phyloP scores from a whole-genome alignment of 2,113 vertebrate genomes.

The Urocolius indicus region DNA sequence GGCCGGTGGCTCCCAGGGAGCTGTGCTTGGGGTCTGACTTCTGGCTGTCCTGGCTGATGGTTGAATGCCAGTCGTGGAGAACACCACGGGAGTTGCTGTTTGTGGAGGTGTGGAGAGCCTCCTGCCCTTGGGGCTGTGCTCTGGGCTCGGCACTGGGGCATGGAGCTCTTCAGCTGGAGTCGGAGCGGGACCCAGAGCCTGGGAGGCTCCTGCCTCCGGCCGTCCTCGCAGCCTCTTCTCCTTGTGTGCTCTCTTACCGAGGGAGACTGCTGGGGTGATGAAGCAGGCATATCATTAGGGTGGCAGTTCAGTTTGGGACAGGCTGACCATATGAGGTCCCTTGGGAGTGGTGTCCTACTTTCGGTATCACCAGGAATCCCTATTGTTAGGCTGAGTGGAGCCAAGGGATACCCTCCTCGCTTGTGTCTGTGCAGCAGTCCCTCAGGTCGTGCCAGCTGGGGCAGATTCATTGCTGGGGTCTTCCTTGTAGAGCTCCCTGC shows the following conservation, averaged over 20 bases:
- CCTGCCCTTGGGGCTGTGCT: background rate
- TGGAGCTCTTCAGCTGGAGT: background rate
- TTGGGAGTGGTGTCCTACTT: slow-evolving; percentile 64
- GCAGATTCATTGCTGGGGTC: slow-evolving; percentile 61
- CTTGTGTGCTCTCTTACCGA: slow-evolving; percentile 7
- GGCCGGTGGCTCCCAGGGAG: background rate
- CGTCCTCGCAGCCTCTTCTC: background rate
- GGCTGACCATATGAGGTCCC: slow-evolving; percentile 57
- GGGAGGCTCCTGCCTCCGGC: background rate
- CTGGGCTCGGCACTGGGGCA: background rate
- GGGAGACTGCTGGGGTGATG: background rate
- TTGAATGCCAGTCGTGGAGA: background rate
- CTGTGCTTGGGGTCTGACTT: background rate
- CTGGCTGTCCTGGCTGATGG: background rate
- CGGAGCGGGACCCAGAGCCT: background rate
- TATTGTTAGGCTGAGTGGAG: slow-evolving; percentile 64
- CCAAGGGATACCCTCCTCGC: slow-evolving; percentile 52
- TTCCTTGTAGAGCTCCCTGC: slow-evolving; percentile 57
- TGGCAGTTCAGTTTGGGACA: slow-evolving; percentile 65
- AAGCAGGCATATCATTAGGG: background rate
- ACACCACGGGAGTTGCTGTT: background rate
- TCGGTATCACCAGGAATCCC: slow-evolving; percentile 68
- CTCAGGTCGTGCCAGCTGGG: background rate
- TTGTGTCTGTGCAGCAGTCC: slow-evolving; percentile 30
- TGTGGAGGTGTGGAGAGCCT: background rate